Conservation (phyloP, 2,113 vertebrate species). For the Dipodomys spectabilis region DNA sequence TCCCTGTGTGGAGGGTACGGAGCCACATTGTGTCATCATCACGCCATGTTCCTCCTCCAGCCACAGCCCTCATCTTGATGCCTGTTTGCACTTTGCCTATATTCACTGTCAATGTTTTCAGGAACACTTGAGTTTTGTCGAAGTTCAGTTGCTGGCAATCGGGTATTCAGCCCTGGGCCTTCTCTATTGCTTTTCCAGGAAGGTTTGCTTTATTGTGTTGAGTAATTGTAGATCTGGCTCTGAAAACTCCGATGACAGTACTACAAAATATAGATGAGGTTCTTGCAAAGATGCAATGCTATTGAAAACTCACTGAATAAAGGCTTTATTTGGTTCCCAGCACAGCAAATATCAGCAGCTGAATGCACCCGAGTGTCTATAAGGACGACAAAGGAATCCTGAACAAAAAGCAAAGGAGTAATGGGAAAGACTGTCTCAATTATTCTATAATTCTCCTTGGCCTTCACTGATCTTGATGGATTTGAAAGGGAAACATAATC, state of each 20-base stretch:
- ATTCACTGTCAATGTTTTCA: neutral
- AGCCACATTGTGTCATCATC: rapidly evolving
- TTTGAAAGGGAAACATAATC: neutral
- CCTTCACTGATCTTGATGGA: neutral
- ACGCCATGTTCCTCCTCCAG: neutral
- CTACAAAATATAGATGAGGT: neutral
- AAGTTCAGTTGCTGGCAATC: neutral
- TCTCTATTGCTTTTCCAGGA: neutral
- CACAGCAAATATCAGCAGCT: neutral
- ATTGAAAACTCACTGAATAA: neutral
- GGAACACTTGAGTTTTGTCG: neutral
- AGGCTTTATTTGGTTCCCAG: neutral
- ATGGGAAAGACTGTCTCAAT: neutral
- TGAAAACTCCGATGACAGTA: neutral
- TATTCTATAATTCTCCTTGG: neutral
- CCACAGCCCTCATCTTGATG: neutral
- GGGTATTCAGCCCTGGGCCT: too few species aligned
- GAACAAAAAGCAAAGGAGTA: neutral
- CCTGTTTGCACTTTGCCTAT: rapidly evolving
- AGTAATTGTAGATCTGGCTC: neutral
- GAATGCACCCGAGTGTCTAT: neutral
- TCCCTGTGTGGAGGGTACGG: neutral
- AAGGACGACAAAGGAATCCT: neutral
- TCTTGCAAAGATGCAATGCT: neutral
- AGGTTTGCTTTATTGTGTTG: neutral